These are phyloP conservation scores for Centropyge bicolor DNA, from an alignment of 2,797 vertebrate species.

Conservation along the genomic window DNA sequence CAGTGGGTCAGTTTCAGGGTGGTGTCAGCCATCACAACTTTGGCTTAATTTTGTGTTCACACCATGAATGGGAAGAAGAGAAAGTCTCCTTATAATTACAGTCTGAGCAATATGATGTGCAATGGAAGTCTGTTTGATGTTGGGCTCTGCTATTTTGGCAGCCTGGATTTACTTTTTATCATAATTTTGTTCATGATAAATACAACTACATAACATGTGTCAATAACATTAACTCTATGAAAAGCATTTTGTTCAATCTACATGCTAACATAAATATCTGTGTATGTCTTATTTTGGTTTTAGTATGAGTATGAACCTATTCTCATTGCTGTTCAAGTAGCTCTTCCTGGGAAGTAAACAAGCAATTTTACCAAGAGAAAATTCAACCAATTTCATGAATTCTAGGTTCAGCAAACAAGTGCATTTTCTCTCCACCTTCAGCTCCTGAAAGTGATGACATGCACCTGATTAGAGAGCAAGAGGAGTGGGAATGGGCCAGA, in stretches of 20 bases:
- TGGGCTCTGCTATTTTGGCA: too few relatives aligned
- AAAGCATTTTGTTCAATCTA: too few relatives aligned
- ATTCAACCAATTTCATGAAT: background rate
- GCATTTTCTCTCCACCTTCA: slow-evolving; percentile 20
- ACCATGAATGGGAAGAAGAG: background rate
- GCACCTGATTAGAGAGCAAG: slow-evolving; percentile 28
- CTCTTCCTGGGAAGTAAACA: background rate
- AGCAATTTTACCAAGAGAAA: background rate
- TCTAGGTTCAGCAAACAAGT: slow-evolving; percentile 27
- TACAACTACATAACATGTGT: too few relatives aligned
- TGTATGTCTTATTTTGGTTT: background rate
- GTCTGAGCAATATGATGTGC: too few relatives aligned
- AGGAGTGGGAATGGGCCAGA: slow-evolving; percentile 19
- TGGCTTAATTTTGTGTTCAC: background rate
- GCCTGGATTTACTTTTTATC: too few relatives aligned
- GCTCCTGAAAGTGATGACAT: slow-evolving; percentile 29
- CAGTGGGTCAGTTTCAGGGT: background rate
- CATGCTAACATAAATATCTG: too few relatives aligned
- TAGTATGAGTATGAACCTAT: background rate
- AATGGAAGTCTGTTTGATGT: too few relatives aligned
- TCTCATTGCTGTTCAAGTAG: background rate
- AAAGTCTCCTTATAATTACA: too few relatives aligned
- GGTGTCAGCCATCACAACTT: background rate
- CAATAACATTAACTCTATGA: too few relatives aligned
- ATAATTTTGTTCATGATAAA: too few relatives aligned